Conservation (phyloP, 2,888 invertebrate species). For the Tiliacea citrago region DNA sequence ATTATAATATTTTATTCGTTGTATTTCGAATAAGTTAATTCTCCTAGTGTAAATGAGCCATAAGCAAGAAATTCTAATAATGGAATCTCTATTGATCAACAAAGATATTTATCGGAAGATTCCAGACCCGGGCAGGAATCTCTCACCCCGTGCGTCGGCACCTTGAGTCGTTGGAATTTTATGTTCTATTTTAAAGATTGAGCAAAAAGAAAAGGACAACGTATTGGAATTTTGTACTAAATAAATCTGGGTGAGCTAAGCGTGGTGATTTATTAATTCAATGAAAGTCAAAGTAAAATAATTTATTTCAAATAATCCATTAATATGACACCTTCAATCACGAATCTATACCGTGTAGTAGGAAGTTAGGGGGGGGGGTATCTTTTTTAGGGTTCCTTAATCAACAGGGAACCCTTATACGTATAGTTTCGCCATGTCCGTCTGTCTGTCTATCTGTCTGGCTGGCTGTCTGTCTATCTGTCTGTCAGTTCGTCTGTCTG, state of each 20-base stretch:
- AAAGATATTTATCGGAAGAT: conserved; percentile 49
- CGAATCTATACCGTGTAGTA: too few relatives aligned
- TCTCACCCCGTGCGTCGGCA: conserved; percentile 12
- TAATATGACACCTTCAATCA: neutral
- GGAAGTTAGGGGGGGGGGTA: too few relatives aligned
- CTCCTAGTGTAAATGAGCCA: neutral
- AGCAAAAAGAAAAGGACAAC: neutral
- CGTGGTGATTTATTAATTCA: neutral
- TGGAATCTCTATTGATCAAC: conserved; percentile 36
- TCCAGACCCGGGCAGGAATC: conserved; percentile 32
- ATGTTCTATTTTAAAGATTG: conserved; percentile 9
- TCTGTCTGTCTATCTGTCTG: too few relatives aligned
- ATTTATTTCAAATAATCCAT: neutral
- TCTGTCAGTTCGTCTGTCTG: too few relatives aligned
- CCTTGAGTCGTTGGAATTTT: conserved; percentile 13
- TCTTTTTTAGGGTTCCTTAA: too few relatives aligned
- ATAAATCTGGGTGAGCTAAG: neutral
- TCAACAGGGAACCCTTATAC: too few relatives aligned
- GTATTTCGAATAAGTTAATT: too few relatives aligned
- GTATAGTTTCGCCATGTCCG: too few relatives aligned
- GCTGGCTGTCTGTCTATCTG: too few relatives aligned
- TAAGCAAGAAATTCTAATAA: conserved; percentile 1
- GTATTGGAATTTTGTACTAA: neutral
- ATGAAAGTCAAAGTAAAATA: neutral
- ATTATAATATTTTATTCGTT: too few relatives aligned